A percentile compares a stretch with the other conserved stretches of the same genome.
These are phyloP conservation scores for Rhineura floridana DNA, from an alignment of 2,113 vertebrate species.

Conservation along the genomic window DNA sequence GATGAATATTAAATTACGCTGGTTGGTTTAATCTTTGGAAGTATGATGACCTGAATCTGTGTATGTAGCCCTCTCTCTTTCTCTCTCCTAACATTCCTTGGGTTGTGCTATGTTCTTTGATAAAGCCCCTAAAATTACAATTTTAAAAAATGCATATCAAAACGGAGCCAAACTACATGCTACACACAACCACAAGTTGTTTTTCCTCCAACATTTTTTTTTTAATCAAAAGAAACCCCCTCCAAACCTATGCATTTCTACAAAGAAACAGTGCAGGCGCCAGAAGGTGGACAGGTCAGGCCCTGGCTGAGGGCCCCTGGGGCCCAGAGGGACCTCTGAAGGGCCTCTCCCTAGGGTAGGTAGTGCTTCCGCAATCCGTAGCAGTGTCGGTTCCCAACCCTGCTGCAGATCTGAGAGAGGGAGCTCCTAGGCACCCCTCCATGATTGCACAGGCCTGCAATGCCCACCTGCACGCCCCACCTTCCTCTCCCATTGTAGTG, in stretches of 20 bases:
- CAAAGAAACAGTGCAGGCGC: not conserved
- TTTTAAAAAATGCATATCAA: not conserved
- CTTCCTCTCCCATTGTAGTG: too few species aligned
- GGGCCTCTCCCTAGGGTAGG: too few species aligned
- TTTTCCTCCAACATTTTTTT: not conserved
- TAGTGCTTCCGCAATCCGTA: too few species aligned
- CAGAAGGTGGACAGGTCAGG: too few species aligned
- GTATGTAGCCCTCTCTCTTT: not conserved
- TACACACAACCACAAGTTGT: not conserved
- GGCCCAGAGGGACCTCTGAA: too few species aligned
- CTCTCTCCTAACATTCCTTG: not conserved
- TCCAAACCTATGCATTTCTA: not conserved
- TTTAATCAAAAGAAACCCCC: not conserved
- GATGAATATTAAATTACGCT: constrained; percentile 63
- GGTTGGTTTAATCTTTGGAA: constrained; percentile 45
- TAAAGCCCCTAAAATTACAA: not conserved
- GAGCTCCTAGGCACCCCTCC: too few species aligned
- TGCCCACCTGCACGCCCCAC: too few species aligned
- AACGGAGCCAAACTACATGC: not conserved
- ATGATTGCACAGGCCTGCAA: too few species aligned
- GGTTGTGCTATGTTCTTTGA: not conserved
- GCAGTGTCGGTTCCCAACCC: too few species aligned
- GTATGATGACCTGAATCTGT: constrained; percentile 44
- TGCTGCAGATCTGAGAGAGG: too few species aligned
- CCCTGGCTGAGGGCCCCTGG: too few species aligned